Percentiles rank a stretch among this genome's conserved stretches.
phyloP scores from a whole-genome alignment of 2,113 vertebrate genomes.

The Pholis gunnellus region DNA sequence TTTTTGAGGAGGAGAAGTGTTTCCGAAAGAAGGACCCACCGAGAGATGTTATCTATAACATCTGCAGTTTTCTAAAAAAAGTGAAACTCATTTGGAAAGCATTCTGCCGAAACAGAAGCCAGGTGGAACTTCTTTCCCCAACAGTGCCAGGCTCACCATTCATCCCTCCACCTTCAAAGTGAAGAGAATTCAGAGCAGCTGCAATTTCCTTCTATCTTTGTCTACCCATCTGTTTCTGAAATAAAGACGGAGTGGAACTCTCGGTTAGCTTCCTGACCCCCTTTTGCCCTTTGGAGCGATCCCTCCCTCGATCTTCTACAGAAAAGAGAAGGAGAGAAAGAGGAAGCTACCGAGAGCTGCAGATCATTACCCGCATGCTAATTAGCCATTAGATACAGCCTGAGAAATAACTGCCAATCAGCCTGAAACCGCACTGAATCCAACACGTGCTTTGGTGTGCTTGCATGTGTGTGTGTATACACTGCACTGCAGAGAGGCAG shows the following conservation, averaged over 20 bases:
- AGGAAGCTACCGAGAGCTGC: slow-evolving; percentile 40
- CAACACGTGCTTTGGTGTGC: slow-evolving; percentile 34
- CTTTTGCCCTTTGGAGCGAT: slow-evolving; percentile 31
- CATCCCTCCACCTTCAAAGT: slow-evolving; percentile 38
- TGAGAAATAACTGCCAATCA: slow-evolving; percentile 67
- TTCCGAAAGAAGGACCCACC: background rate
- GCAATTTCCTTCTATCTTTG: slow-evolving; percentile 37
- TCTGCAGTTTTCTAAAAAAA: background rate
- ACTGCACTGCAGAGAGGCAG: slow-evolving; percentile 4
- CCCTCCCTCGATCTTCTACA: slow-evolving; percentile 18
- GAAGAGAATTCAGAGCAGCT: slow-evolving; percentile 41
- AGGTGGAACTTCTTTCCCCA: slow-evolving; percentile 34
- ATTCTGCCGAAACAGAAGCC: background rate
- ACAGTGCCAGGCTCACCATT: slow-evolving; percentile 16
- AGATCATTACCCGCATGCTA: slow-evolving; percentile 67
- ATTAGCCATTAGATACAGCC: slow-evolving; percentile 69
- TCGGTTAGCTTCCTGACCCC: slow-evolving; percentile 41
- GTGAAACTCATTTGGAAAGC: background rate
- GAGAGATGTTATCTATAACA: background rate
- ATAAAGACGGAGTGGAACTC: slow-evolving; percentile 21
- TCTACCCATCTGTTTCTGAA: slow-evolving; percentile 47
- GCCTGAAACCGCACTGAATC: slow-evolving; percentile 29
- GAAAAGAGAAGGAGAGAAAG: slow-evolving; percentile 14
- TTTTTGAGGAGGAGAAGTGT: background rate
- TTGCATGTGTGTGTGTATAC: background rate